A percentile compares a stretch with the other conserved stretches of the same genome.
These are phyloP conservation scores for Germaria angustata DNA, from an alignment of 2,888 invertebrate genomes.

Conservation along the genomic window DNA sequence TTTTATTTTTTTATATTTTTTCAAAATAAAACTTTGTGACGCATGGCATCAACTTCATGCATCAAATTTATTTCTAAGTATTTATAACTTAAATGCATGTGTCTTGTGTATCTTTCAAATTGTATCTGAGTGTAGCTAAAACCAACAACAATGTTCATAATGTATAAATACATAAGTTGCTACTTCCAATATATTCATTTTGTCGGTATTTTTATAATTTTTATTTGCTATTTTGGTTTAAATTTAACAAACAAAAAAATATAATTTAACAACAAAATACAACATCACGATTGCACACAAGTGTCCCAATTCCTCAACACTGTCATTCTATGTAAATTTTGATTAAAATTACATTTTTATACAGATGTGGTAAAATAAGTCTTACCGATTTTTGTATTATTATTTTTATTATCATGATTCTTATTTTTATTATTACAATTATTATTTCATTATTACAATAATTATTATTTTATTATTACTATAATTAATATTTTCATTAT, in stretches of 20 bases:
- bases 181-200: constrained; percentile 16
- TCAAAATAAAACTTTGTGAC: constrained; percentile 40
- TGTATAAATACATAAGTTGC: background rate
- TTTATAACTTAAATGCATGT: constrained; percentile 23
- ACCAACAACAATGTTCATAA: constrained; percentile 6
- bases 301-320: constrained; percentile 78
- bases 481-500: too few species aligned
- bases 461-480: too few species aligned
- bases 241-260: background rate
- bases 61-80: constrained; percentile 30
- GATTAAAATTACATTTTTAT: background rate
- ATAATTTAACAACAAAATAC: background rate
- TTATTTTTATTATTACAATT: too few species aligned
- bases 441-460: too few species aligned
- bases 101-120: constrained; percentile 27
- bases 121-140: constrained; percentile 23
- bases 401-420: too few species aligned
- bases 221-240: background rate
- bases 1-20: background rate
- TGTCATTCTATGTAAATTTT: constrained; percentile 72
- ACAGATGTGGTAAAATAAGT: background rate
- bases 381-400: background rate
- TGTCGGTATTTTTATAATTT: background rate
- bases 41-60: constrained; percentile 27
- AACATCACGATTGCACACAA: constrained; percentile 76